A percentile compares a stretch with the other conserved stretches of the same genome.
Conservation (phyloP, 2,888 invertebrate genomes). For the Cryptops parisi region DNA sequence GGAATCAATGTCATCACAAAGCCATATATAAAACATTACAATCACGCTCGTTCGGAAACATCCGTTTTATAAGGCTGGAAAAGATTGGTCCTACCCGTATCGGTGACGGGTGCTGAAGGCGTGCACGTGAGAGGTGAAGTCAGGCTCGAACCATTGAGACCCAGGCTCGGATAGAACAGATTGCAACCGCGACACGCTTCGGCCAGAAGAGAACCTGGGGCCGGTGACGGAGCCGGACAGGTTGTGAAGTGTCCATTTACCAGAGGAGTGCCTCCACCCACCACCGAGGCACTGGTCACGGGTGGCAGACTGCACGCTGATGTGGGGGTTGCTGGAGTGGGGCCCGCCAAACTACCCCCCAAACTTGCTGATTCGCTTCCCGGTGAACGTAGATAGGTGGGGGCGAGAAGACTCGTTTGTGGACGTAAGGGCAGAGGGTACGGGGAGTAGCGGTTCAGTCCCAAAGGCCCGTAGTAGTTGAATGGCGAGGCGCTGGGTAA, state of each 20-base stretch:
- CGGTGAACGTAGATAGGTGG: slow-evolving; percentile 20
- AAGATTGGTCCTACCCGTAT: slow-evolving; percentile 41
- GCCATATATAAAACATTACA: neutral
- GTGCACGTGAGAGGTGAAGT: slow-evolving; percentile 18
- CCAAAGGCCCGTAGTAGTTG: slow-evolving; percentile 20
- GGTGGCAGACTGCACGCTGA: slow-evolving; percentile 10
- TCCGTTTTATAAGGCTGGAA: slow-evolving; percentile 58
- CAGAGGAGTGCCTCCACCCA: slow-evolving; percentile 20
- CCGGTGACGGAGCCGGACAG: slow-evolving; percentile 14
- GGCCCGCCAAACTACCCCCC: slow-evolving; percentile 11
- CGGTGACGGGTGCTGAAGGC: slow-evolving; percentile 31
- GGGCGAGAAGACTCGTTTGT: slow-evolving; percentile 24
- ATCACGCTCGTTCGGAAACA: slow-evolving; percentile 17
- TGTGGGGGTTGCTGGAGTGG: neutral
- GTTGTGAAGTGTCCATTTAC: slow-evolving; percentile 19
- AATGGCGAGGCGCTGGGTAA: slow-evolving; percentile 30
- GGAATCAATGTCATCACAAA: neutral
- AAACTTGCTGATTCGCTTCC: slow-evolving; percentile 14
- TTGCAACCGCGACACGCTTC: slow-evolving; percentile 20
- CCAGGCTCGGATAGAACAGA: slow-evolving; percentile 18
- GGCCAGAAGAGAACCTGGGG: too few relatives aligned
- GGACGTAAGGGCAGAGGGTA: slow-evolving; percentile 21
- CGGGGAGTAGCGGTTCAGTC: slow-evolving; percentile 19
- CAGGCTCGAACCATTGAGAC: slow-evolving; percentile 20
- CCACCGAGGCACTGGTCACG: slow-evolving; percentile 13